phyloP scores from a whole-genome alignment of 1,140 invertebrate species.

The Gryllus bimaculatus region DNA sequence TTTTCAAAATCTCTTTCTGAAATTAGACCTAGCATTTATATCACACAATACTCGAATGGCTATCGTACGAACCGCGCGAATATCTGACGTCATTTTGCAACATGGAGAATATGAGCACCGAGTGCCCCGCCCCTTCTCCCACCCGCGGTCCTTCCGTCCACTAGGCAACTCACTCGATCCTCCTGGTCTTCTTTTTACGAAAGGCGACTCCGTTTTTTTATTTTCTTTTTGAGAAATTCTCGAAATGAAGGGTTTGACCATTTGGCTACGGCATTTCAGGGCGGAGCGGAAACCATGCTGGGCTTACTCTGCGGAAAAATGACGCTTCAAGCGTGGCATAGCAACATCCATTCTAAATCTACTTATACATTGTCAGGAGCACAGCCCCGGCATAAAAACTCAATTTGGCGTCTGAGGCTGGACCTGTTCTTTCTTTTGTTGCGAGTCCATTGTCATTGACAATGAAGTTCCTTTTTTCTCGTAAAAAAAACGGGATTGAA shows the following conservation, averaged over 20 bases:
- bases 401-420: background rate
- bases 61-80: no score
- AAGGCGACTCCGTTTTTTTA: no score
- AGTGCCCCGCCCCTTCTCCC: no score
- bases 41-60: no score
- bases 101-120: no score
- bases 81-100: no score
- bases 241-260: background rate
- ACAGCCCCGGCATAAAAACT: background rate
- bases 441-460: background rate
- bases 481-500: conserved; percentile 8
- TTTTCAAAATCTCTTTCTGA: no score
- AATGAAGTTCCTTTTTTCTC: background rate
- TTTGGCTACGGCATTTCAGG: background rate
- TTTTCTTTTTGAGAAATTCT: background rate
- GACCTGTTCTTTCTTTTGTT: background rate
- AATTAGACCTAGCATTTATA: no score
- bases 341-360: conserved; percentile 5
- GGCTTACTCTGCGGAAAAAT: conserved; percentile 16
- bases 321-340: conserved; percentile 10
- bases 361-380: background rate
- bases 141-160: no score
- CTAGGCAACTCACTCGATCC: no score
- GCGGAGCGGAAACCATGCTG: conserved; percentile 7
- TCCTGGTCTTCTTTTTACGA: no score